Percentiles rank a stretch among this genome's conserved stretches.
These are phyloP conservation scores for Rhopilema esculentum DNA, from an alignment of 30 jellyfish, hydroid and myxozoan genomes.

Conservation along the genomic window DNA sequence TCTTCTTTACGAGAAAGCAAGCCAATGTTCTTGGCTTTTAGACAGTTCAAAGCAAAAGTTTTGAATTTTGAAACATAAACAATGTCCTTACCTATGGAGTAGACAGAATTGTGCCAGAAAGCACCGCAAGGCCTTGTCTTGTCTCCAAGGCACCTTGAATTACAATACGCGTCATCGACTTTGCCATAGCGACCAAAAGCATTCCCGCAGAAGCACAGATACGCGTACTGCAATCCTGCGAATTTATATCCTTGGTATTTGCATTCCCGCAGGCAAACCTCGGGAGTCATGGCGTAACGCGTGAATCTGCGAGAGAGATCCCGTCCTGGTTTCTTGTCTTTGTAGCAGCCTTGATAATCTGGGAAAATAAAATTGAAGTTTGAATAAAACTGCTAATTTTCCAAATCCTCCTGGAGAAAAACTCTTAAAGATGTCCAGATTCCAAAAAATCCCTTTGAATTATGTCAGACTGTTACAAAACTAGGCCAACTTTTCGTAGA, in stretches of 20 bases:
- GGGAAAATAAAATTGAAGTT: not conserved
- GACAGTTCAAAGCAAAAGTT: not conserved
- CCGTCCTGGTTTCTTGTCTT: slow-evolving; percentile 89
- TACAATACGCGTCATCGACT: slow-evolving; percentile 80
- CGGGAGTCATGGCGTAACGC: slow-evolving; percentile 94
- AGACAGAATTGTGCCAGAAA: slow-evolving; percentile 91
- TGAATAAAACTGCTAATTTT: too few relatives aligned
- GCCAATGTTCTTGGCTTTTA: too few relatives aligned
- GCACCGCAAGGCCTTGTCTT: slow-evolving; percentile 86
- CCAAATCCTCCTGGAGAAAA: not conserved
- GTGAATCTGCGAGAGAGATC: slow-evolving; percentile 92
- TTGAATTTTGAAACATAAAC: not conserved
- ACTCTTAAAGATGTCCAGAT: too few relatives aligned
- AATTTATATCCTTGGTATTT: slow-evolving; percentile 88
- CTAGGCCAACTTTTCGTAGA: too few relatives aligned
- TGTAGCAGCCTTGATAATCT: slow-evolving; percentile 91
- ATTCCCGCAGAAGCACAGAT: slow-evolving; percentile 95
- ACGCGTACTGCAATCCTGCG: slow-evolving; percentile 94
- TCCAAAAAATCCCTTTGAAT: too few relatives aligned
- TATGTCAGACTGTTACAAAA: too few relatives aligned
- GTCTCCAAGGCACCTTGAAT: slow-evolving; percentile 86
- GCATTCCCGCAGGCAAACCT: slow-evolving; percentile 93
- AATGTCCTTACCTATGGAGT: slow-evolving; percentile 75
- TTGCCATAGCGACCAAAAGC: slow-evolving; percentile 94
- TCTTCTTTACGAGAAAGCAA: too few relatives aligned